phyloP scores from a whole-genome alignment of 2,888 invertebrate species.

The Caenorhabditis doughertyi region DNA sequence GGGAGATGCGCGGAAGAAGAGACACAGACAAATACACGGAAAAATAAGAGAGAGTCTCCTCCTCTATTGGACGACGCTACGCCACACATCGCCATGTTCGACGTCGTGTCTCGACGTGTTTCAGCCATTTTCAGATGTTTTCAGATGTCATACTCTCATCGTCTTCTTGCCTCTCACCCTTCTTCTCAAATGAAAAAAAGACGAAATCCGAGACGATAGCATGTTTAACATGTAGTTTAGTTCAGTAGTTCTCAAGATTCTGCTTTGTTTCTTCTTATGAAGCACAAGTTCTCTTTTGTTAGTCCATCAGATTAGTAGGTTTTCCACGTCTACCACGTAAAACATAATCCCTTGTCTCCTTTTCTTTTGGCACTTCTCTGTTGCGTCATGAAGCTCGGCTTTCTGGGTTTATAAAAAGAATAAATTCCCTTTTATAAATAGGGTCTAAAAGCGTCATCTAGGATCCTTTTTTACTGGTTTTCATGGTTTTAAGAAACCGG shows the following conservation, averaged over 20 bases:
- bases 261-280: neutral
- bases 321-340: conserved; percentile 10
- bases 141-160: conserved; percentile 1
- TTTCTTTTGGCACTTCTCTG: neutral
- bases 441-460: neutral
- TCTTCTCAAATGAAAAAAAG: neutral
- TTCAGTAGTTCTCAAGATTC: conserved; percentile 5
- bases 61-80: conserved; percentile 28
- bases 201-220: conserved; percentile 45
- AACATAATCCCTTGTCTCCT: conserved; percentile 12
- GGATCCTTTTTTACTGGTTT: neutral
- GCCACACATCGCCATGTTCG: conserved; percentile 36
- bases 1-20: conserved; percentile 46
- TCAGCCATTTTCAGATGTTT: conserved; percentile 41
- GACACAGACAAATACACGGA: conserved; percentile 32
- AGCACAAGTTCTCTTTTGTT: conserved; percentile 26
- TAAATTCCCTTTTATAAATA: neutral
- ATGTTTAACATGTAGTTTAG: conserved; percentile 30
- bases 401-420: conserved; percentile 9
- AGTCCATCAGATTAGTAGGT: conserved; percentile 36
- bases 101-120: conserved; percentile 26
- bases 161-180: neutral
- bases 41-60: conserved; percentile 16
- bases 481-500: conserved; percentile 1
- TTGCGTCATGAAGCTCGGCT: conserved; percentile 10